phyloP scores from a whole-genome alignment of 92 coral and sea anemone species.

The Zoanthus sociatus region DNA sequence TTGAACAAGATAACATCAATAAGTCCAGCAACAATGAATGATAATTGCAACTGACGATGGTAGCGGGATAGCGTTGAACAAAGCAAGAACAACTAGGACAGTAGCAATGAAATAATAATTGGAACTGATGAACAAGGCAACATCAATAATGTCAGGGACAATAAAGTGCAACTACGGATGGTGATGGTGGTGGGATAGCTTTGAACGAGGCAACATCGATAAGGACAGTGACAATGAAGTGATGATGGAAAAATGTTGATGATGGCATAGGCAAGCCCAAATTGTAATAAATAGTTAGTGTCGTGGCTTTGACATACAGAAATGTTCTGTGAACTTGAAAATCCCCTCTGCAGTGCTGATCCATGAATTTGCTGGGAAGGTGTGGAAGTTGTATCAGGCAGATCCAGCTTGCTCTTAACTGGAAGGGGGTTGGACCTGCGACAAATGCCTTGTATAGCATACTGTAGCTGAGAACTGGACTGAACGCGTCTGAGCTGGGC shows the following conservation, averaged over 20 bases:
- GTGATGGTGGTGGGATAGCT: not conserved
- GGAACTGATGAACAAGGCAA: too few relatives aligned
- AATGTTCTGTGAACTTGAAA: slow-evolving; percentile 24
- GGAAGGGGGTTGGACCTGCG: slow-evolving; percentile 79
- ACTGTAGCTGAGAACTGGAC: slow-evolving; percentile 84
- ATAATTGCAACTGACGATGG: not conserved
- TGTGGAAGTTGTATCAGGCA: slow-evolving; percentile 40
- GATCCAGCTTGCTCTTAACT: slow-evolving; percentile 66
- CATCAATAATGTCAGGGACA: not conserved
- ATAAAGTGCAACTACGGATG: not conserved
- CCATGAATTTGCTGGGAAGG: slow-evolving; percentile 53
- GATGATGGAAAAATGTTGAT: not conserved
- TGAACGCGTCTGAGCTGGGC: slow-evolving; percentile 89
- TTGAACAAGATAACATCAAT: not conserved
- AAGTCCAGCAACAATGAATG: not conserved
- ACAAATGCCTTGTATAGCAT: slow-evolving; percentile 90
- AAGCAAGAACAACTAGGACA: too few relatives aligned
- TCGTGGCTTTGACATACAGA: not conserved
- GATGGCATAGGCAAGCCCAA: too few relatives aligned
- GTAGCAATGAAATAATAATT: not conserved
- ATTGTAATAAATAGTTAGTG: too few relatives aligned
- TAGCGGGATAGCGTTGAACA: too few relatives aligned
- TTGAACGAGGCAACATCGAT: not conserved
- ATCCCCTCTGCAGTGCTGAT: slow-evolving; percentile 38
- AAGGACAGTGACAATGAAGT: not conserved